phyloP scores from a whole-genome alignment of 1,140 invertebrate genomes.

The Berghia stephanieae region DNA sequence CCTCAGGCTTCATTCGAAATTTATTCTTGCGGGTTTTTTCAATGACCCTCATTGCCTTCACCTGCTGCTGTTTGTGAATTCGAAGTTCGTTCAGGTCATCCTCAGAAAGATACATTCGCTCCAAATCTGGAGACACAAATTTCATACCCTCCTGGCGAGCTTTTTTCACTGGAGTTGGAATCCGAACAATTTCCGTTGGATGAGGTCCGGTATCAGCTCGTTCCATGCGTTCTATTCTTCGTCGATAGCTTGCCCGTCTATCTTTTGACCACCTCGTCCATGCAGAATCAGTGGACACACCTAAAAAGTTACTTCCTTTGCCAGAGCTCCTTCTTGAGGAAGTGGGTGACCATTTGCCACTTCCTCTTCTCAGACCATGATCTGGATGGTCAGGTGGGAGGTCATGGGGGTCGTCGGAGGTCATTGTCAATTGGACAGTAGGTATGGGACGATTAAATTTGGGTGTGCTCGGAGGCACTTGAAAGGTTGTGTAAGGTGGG shows the following conservation, averaged over 20 bases:
- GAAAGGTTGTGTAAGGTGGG: slow-evolving; percentile 7
- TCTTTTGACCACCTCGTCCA: slow-evolving; percentile 64
- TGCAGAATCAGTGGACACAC: slow-evolving; percentile 45
- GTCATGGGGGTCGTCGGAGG: slow-evolving; percentile 9
- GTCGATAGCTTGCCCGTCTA: slow-evolving; percentile 54
- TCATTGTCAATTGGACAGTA: slow-evolving; percentile 15
- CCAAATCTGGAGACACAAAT: slow-evolving; percentile 62
- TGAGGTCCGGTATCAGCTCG: slow-evolving; percentile 29
- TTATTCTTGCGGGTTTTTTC: slow-evolving; percentile 54
- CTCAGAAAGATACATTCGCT: slow-evolving; percentile 55
- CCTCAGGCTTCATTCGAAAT: slow-evolving; percentile 42
- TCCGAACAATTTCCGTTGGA: slow-evolving; percentile 45
- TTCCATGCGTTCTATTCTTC: slow-evolving; percentile 55
- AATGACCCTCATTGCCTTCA: slow-evolving; percentile 52
- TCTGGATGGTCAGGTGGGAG: slow-evolving; percentile 43
- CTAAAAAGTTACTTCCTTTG: slow-evolving; percentile 42
- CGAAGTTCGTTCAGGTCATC: slow-evolving; percentile 59
- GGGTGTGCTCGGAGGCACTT: slow-evolving; percentile 15
- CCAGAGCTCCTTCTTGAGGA: slow-evolving; percentile 26
- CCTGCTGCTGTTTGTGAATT: slow-evolving; percentile 53
- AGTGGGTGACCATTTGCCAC: slow-evolving; percentile 38
- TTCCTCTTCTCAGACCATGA: slow-evolving; percentile 50
- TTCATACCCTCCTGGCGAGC: slow-evolving; percentile 61
- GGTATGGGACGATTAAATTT: slow-evolving; percentile 1
- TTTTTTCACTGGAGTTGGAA: slow-evolving; percentile 63